Evolutionary conservation across 2,888 invertebrate genomes (phyloP), one percentile per base, ranked within the genome.

Genomic region (Icerya purchasi): DNA sequence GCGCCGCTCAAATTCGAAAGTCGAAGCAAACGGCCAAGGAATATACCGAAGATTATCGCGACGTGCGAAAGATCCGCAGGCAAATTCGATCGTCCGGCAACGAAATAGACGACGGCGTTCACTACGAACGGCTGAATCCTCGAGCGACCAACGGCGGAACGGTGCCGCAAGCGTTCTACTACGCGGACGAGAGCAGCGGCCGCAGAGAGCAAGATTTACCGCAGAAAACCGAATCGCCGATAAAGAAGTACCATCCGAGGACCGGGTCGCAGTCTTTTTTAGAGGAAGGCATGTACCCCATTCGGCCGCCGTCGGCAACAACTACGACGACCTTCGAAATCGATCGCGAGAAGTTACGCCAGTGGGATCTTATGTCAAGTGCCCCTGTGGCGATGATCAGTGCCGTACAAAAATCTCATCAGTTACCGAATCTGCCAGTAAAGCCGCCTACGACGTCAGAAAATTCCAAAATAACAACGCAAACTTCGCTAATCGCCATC

Each of bases 361-460:
- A 88, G 69, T 88, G 88, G 88, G 88, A 88, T 74, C 78, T 87
- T 67, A 79, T 88, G 81, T 88, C 88, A 62, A 87, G 87, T 75
- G 87, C 81, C 64, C 75, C 83, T 66, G 79, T 81, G 54, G 64
- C 63, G 50, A 65, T 64, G 63, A 57, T 65, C 53, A 65, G 64
- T 57, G 63, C 63, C 59, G 61, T 61, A 62, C 63, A 62, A 58
- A 62, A 24, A 60, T 63, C 23, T 57, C 57, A 57, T 63, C 63
- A 60, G 58, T 58, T 56, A 60, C 56, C 61, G 53, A 61, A 63
- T 56, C 56, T n/a, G 18, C 60, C 50, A 61, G 59, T 59, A 54
- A 56, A 18, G 57, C 56, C 60, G 51, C 56, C 53, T 53, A 54
- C 19, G 61, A 52, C 59, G 59, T 61, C 58, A 56, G 54, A 54